Evolutionary conservation across 2,113 vertebrate genomes (phyloP), one percentile per base, ranked within the genome.

Genomic region (Pachyramphus minor): DNA sequence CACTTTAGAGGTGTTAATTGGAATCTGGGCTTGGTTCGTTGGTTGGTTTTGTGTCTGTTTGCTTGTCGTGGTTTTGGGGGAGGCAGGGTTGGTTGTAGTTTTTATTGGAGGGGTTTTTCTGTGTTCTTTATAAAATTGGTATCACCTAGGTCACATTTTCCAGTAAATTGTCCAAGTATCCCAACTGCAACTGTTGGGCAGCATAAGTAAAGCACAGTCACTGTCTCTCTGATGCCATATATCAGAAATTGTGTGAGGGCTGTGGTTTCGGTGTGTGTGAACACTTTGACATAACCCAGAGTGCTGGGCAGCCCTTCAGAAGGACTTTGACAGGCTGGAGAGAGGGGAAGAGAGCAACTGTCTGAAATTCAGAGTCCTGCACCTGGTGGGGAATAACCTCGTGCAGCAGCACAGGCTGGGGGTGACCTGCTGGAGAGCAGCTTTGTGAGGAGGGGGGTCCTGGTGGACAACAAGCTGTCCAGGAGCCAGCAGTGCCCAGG

Each of bases 161-260:
- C 58, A 55, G 22, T 21, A 59, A 7, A 39, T 4, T 49, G 39
- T 16, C 33, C 49, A 20, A 59, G 68, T 15, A 22, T 42, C 39
- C 69, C 50, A 42, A 63, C 42, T 17, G 47, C 35, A 52, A 7
- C 12, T 12, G 2, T 1, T n/a, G 39, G 39, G 56, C 69, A 86
- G 31, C 30, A 8, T 7, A 18, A 52, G 33, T 2, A 8, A 16
- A 25, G 56, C 2, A 19, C 50, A 66, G 82, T 10, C 3, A 0
- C 42, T 24, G 4, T 10, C 47, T 9, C 64, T 44, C 9, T 18
- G 47, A 42, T 68, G 77, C 17, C n/a, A 1, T 2, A 5, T 52
- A 7, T 4, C 0, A 8, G 22, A 55, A 20, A 25, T 5, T 12
- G 22, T 27, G 22, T 5, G 49, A 52, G 52, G 37, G 37, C 47